These are phyloP conservation scores for Parnassius glacialis DNA, from an alignment of 2,888 invertebrate species.

Conservation along the genomic window DNA sequence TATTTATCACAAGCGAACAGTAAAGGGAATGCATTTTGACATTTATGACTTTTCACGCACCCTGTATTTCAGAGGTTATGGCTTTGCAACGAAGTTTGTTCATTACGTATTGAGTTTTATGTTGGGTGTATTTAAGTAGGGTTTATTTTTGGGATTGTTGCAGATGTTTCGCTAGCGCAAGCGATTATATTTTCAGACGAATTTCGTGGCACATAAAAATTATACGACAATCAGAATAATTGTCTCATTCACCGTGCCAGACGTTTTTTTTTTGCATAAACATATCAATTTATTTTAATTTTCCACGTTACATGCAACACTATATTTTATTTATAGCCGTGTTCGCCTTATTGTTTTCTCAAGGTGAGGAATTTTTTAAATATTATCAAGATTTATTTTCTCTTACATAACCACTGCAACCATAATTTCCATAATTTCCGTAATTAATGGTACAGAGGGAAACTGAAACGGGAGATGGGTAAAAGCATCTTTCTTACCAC, in stretches of 20 bases:
- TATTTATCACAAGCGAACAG: conserved; percentile 35
- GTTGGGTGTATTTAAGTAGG: conserved; percentile 46
- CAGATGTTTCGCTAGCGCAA: conserved; percentile 49
- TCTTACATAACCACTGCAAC: no score
- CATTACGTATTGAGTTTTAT: conserved; percentile 55
- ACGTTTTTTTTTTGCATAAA: no score
- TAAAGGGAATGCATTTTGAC: conserved; percentile 49
- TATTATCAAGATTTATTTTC: no score
- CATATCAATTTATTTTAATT: no score
- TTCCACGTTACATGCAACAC: no score
- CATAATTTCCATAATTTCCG: no score
- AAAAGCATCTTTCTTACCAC: no score
- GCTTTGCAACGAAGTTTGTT: conserved; percentile 42
- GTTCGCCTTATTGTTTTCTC: no score
- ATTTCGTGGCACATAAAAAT: conserved; percentile 22
- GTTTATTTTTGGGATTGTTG: conserved; percentile 50
- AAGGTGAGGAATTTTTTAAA: no score
- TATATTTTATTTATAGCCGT: no score
- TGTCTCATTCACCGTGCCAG: conserved; percentile 8
- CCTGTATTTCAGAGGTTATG: conserved; percentile 54
- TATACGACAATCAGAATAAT: conserved; percentile 16
- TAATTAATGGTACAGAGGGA: no score
- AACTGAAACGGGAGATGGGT: no score
- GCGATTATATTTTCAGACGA: conserved; percentile 32
- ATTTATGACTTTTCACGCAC: conserved; percentile 58